Evolutionary conservation across 2,888 invertebrate species (phyloP).

Genomic region (Allacma fusca): DNA sequence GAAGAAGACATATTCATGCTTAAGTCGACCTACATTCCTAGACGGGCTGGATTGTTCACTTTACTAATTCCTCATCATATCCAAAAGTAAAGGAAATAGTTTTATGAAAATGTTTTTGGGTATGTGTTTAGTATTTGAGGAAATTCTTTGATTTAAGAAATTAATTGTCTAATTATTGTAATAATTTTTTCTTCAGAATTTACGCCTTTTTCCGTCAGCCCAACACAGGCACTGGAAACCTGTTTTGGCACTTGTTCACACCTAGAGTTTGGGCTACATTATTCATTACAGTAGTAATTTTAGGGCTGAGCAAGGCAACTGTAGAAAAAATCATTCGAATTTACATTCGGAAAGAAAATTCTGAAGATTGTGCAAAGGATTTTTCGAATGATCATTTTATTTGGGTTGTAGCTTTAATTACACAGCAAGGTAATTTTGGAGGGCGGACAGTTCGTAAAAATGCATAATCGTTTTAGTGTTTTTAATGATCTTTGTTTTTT

Average conservation of each 20-base stretch:
- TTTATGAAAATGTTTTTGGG: neutral
- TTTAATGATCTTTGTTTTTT: too few relatives aligned
- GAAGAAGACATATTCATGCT: neutral
- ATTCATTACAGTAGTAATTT: neutral
- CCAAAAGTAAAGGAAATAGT: slow-evolving; percentile 16
- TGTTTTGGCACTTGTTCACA: neutral
- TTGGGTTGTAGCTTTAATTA: neutral
- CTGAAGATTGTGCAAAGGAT: neutral
- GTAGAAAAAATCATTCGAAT: neutral
- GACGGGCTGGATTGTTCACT: neutral
- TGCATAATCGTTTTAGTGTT: too few relatives aligned
- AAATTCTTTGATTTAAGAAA: too few relatives aligned
- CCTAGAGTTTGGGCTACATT: slow-evolving; percentile 5
- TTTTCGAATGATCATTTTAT: neutral
- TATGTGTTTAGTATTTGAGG: neutral
- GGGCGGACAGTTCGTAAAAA: too few relatives aligned
- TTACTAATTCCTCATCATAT: neutral
- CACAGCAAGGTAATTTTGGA: too few relatives aligned
- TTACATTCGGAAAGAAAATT: neutral
- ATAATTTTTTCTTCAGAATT: too few relatives aligned
- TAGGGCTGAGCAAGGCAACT: neutral
- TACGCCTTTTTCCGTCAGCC: slow-evolving; percentile 13
- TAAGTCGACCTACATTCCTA: neutral
- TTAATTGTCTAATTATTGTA: too few relatives aligned
- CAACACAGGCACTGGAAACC: neutral